phyloP scores from a whole-genome alignment of 2,888 invertebrate genomes.

The Clanis bilineata region DNA sequence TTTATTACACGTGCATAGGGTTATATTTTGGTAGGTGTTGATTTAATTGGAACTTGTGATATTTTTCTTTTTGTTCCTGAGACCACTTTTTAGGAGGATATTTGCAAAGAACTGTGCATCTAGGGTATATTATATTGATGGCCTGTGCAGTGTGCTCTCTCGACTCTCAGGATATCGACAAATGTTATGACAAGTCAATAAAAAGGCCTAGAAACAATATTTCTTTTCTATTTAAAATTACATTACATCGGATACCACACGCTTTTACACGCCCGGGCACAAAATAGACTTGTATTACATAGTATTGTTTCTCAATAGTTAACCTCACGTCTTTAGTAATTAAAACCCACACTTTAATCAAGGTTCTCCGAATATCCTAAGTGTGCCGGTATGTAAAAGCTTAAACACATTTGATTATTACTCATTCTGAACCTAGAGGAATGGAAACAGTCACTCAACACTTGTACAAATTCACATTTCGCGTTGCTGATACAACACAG shows the following conservation, averaged over 20 bases:
- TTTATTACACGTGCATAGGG: too few relatives aligned
- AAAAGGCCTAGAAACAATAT: not conserved
- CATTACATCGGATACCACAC: not conserved
- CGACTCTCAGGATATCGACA: too few relatives aligned
- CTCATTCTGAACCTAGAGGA: not conserved
- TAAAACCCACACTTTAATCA: not conserved
- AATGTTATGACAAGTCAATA: not conserved
- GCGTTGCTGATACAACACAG: not conserved
- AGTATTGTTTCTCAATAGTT: too few relatives aligned
- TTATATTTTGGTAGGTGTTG: too few relatives aligned
- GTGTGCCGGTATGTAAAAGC: not conserved
- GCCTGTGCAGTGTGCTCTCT: too few relatives aligned
- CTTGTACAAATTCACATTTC: not conserved
- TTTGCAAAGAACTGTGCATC: too few relatives aligned
- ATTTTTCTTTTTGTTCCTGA: too few relatives aligned
- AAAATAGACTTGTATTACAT: not conserved
- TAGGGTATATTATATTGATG: too few relatives aligned
- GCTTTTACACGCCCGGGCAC: not conserved
- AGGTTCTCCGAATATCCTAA: not conserved
- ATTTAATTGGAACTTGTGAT: too few relatives aligned
- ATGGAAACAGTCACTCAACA: not conserved
- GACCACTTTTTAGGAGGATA: too few relatives aligned
- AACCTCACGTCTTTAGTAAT: too few relatives aligned
- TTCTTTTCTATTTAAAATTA: constrained; percentile 5
- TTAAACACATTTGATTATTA: not conserved